These are phyloP conservation scores for Agrotis puta DNA, from an alignment of 2,888 invertebrate species.

Conservation along the genomic window DNA sequence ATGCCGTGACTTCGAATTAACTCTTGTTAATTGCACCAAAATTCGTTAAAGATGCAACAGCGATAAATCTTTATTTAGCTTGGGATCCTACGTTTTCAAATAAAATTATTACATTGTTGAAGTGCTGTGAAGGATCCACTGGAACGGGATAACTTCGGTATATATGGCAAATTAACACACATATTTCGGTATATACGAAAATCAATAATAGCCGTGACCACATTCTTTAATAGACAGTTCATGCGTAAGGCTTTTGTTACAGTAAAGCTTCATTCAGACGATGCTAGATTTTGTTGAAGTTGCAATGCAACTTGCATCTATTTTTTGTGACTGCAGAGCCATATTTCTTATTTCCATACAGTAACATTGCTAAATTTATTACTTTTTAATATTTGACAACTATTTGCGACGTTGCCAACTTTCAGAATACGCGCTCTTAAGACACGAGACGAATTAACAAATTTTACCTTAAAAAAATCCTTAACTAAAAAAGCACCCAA, in stretches of 20 bases:
- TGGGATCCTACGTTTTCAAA: background rate
- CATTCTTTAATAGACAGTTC: background rate
- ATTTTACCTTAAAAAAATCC: background rate
- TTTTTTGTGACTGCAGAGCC: too few species aligned
- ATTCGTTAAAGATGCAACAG: conserved; percentile 17
- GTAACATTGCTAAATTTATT: too few species aligned
- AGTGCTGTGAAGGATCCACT: background rate
- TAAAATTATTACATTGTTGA: background rate
- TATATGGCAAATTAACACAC: too few species aligned
- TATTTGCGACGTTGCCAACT: too few species aligned
- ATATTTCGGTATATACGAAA: background rate
- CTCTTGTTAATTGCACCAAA: conserved; percentile 43
- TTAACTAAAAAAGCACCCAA: conserved; percentile 16
- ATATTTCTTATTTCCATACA: too few species aligned
- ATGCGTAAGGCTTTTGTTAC: background rate
- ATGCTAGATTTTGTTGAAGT: too few species aligned
- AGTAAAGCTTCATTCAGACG: too few species aligned
- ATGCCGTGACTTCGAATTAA: conserved; percentile 44
- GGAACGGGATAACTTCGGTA: too few species aligned
- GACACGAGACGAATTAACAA: background rate
- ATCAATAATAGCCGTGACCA: background rate
- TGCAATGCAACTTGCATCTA: too few species aligned
- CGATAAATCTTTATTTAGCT: conserved; percentile 14
- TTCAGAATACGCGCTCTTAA: too few species aligned
- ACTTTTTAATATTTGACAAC: too few species aligned